Conservation (phyloP, 2,797 vertebrate species). For the Hylomyscus alleni region DNA sequence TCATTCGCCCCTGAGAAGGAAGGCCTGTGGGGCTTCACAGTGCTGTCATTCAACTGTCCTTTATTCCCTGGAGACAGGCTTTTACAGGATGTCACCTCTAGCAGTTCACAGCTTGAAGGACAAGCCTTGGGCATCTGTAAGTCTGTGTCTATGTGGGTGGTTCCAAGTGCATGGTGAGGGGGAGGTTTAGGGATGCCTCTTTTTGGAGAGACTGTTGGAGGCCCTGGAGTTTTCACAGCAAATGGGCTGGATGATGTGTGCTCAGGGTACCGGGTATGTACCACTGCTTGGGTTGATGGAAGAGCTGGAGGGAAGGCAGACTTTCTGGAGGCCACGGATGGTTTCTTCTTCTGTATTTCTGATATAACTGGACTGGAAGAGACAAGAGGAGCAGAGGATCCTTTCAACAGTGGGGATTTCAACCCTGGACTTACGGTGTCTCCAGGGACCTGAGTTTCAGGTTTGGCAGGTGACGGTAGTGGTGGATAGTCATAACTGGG, state of each 20-base stretch:
- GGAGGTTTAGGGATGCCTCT: constrained; percentile 89
- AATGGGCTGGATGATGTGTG: constrained; percentile 89
- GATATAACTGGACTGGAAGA: constrained; percentile 89
- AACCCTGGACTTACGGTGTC: constrained; percentile 84
- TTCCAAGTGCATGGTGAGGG: constrained; percentile 90
- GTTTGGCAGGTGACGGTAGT: constrained; percentile 88
- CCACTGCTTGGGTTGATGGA: constrained; percentile 83
- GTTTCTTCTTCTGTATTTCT: constrained; percentile 90
- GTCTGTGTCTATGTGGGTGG: constrained; percentile 86
- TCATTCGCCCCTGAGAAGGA: constrained; percentile 85
- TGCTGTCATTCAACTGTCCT: constrained; percentile 85
- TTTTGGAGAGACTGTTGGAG: constrained; percentile 90
- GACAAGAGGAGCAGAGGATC: constrained; percentile 78
- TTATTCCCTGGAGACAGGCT: constrained; percentile 87
- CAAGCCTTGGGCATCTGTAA: constrained; percentile 89
- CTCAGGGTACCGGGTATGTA: constrained; percentile 82
- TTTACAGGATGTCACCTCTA: constrained; percentile 88
- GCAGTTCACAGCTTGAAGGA: constrained; percentile 85
- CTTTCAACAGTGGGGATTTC: constrained; percentile 86
- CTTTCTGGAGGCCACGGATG: constrained; percentile 87
- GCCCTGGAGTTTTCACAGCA: constrained; percentile 83
- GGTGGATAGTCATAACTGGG: constrained; percentile 90
- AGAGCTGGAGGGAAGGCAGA: constrained; percentile 88
- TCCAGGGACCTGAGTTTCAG: constrained; percentile 84
- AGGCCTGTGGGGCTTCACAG: constrained; percentile 86